phyloP scores from a whole-genome alignment of 2,113 vertebrate species.

The Psophia crepitans region DNA sequence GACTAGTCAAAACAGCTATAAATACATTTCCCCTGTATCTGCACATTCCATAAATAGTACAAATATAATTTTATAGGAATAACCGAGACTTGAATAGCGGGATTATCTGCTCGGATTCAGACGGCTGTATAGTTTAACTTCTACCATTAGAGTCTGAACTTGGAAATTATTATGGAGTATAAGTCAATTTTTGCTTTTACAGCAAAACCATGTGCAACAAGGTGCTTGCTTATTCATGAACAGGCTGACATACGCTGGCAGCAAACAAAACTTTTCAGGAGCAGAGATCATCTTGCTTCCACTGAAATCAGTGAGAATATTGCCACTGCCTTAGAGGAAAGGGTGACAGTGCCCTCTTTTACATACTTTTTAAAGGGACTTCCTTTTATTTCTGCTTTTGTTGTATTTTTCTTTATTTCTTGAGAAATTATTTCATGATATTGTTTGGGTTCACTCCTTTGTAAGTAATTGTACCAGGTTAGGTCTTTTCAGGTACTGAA shows the following conservation, averaged over 20 bases:
- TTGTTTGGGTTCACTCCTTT: neutral
- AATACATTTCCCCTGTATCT: conserved; percentile 52
- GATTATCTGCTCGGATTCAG: conserved; percentile 10
- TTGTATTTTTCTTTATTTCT: neutral
- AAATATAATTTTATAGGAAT: conserved; percentile 48
- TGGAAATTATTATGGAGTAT: neutral
- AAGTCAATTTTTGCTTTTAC: neutral
- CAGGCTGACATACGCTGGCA: neutral
- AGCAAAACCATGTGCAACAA: neutral
- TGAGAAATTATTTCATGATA: neutral
- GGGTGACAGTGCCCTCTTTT: neutral
- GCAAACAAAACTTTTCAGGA: neutral
- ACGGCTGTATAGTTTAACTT: neutral
- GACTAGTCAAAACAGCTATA: conserved; percentile 40
- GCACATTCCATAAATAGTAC: conserved; percentile 60
- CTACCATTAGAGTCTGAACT: neutral
- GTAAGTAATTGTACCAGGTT: neutral
- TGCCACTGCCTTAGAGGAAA: neutral
- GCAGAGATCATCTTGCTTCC: neutral
- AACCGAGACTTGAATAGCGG: neutral
- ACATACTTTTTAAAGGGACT: neutral
- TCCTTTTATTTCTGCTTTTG: neutral
- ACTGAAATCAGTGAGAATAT: neutral
- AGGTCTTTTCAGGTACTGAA: neutral
- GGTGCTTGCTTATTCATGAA: neutral